phyloP scores from a whole-genome alignment of 2,888 invertebrate genomes.

The Griposia aprilina region DNA sequence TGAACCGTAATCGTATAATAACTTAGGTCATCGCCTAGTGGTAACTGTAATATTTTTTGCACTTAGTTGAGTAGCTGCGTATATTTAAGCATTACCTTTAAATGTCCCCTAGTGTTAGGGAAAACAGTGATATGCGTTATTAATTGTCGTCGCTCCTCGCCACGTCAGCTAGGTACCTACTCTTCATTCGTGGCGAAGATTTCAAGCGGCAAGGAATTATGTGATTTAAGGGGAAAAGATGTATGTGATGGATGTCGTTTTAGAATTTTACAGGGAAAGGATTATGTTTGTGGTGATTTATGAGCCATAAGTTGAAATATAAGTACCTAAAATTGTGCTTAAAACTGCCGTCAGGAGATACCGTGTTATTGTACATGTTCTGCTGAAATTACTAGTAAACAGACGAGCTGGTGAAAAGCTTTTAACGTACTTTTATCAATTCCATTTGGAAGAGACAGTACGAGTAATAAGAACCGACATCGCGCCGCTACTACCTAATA shows the following conservation, averaged over 20 bases:
- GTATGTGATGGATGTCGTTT: conserved; percentile 1
- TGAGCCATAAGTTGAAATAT: neutral
- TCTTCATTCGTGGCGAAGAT: conserved; percentile 9
- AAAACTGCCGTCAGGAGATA: neutral
- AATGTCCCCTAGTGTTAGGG: neutral
- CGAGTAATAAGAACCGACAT: conserved; percentile 3
- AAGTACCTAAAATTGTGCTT: neutral
- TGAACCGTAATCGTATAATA: neutral
- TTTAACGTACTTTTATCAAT: neutral
- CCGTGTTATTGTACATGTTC: neutral
- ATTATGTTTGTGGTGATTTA: conserved; percentile 12
- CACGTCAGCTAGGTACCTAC: conserved; percentile 18
- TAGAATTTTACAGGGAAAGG: neutral
- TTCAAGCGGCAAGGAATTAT: conserved; percentile 6
- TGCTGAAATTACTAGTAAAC: neutral
- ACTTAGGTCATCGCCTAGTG: neutral
- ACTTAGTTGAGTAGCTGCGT: neutral
- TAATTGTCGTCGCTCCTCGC: conserved; percentile 49
- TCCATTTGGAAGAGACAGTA: neutral
- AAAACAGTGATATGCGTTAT: conserved; percentile 58
- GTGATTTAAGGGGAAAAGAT: conserved; percentile 3
- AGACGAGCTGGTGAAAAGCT: neutral
- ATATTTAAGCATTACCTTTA: neutral
- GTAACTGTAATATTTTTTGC: neutral
- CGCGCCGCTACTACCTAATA: neutral